Percentiles rank a stretch among this genome's conserved stretches.
Evolutionary conservation across 2,888 invertebrate species (phyloP).

Genomic region (Crossocerus cetratus): DNA sequence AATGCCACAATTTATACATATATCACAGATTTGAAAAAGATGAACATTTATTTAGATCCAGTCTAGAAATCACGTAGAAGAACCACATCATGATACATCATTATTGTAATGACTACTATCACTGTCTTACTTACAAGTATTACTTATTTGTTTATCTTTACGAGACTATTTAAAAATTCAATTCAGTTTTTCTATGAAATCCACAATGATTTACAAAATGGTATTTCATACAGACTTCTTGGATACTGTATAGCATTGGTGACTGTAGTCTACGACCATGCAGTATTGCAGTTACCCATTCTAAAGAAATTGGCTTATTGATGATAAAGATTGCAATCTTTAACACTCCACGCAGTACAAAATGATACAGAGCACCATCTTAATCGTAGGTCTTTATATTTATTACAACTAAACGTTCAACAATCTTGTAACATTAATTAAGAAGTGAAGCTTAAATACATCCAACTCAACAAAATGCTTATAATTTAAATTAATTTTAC

Average conservation of each 20-base stretch:
- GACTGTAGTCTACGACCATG: background rate
- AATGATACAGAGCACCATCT: constrained; percentile 22
- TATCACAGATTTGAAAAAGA: too few relatives aligned
- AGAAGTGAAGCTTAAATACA: constrained; percentile 29
- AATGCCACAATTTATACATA: too few relatives aligned
- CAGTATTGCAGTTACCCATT: constrained; percentile 22
- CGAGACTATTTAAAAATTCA: background rate
- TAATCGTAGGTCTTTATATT: constrained; percentile 30
- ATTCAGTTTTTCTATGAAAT: background rate
- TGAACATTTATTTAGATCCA: too few relatives aligned
- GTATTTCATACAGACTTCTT: too few relatives aligned
- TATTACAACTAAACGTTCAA: constrained; percentile 38
- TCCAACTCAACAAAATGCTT: constrained; percentile 21
- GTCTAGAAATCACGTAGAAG: too few relatives aligned
- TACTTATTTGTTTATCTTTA: background rate
- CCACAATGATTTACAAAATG: background rate
- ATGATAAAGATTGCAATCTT: constrained; percentile 20
- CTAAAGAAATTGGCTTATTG: constrained; percentile 7
- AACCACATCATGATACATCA: too few relatives aligned
- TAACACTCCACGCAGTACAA: too few relatives aligned
- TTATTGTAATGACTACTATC: too few relatives aligned
- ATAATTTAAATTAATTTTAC: constrained; percentile 7
- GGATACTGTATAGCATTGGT: constrained; percentile 1
- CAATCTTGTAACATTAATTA: constrained; percentile 33
- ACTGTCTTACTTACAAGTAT: too few relatives aligned